Evolutionary conservation across 2,888 invertebrate species (phyloP).

Genomic region (Sepiola atlantica): DNA sequence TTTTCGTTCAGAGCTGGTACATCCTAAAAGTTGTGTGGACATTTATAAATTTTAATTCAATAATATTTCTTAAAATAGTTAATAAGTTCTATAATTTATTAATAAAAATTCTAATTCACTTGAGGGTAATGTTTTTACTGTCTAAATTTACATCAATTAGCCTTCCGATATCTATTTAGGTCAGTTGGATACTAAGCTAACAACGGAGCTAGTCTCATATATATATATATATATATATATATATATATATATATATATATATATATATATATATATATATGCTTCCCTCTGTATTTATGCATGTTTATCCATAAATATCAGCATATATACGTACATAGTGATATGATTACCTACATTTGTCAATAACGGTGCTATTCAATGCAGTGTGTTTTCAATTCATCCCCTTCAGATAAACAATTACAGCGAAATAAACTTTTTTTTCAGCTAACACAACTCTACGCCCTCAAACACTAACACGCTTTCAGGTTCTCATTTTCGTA

Average conservation of each 20-base stretch:
- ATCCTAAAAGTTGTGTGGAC: too few relatives aligned
- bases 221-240: not conserved
- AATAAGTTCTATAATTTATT: too few relatives aligned
- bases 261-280: not conserved
- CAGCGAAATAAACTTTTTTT: not conserved
- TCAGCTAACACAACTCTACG: not conserved
- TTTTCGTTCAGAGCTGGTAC: too few relatives aligned
- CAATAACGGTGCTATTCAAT: not conserved
- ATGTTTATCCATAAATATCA: not conserved
- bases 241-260: not conserved
- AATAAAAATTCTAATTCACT: too few relatives aligned
- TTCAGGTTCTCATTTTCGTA: not conserved
- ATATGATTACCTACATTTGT: not conserved
- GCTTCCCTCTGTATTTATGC: not conserved
- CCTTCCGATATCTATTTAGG: too few relatives aligned
- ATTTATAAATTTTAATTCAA: too few relatives aligned
- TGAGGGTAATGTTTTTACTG: too few relatives aligned
- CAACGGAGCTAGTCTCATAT: too few relatives aligned
- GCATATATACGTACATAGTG: not conserved
- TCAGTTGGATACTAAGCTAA: too few relatives aligned
- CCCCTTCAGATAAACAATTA: constrained; percentile 4
- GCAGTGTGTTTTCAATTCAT: not conserved
- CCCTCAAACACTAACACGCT: not conserved
- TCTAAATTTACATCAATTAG: too few relatives aligned
- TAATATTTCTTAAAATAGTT: too few relatives aligned